Conservation (phyloP, 2,888 invertebrate species). For the Apocheima hispidaria region DNA sequence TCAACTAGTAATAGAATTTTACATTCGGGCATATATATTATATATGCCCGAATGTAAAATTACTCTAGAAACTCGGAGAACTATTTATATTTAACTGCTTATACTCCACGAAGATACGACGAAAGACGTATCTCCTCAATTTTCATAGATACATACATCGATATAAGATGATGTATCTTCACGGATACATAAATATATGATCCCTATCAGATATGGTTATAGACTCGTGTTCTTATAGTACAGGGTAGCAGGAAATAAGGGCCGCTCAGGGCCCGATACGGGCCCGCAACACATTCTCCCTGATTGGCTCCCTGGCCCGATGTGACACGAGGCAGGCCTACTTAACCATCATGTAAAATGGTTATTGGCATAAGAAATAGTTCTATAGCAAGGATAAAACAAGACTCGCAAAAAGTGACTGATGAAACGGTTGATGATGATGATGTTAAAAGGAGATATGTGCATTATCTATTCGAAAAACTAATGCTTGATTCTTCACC, state of each 20-base stretch:
- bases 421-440: background rate
- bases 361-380: background rate
- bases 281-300: conserved; percentile 76
- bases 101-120: too few relatives aligned
- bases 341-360: conserved; percentile 30
- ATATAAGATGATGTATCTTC: background rate
- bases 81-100: too few relatives aligned
- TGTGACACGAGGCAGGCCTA: conserved; percentile 34
- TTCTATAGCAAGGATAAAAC: background rate
- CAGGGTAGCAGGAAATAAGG: conserved; percentile 73
- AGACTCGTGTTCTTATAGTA: conserved; percentile 47
- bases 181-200: background rate
- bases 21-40: too few relatives aligned
- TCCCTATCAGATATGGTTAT: background rate
- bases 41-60: too few relatives aligned
- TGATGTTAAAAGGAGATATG: background rate
- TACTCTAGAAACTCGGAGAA: too few relatives aligned
- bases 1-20: too few relatives aligned
- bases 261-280: conserved; percentile 73
- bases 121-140: too few relatives aligned
- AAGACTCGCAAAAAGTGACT: background rate
- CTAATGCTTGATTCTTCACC: too few relatives aligned
- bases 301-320: conserved; percentile 70
- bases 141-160: too few relatives aligned
- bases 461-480: too few relatives aligned